A percentile compares a stretch with the other conserved stretches of the same genome.
Conservation (phyloP, 2,797 vertebrate genomes). For the Pteronotus mesoamericanus region DNA sequence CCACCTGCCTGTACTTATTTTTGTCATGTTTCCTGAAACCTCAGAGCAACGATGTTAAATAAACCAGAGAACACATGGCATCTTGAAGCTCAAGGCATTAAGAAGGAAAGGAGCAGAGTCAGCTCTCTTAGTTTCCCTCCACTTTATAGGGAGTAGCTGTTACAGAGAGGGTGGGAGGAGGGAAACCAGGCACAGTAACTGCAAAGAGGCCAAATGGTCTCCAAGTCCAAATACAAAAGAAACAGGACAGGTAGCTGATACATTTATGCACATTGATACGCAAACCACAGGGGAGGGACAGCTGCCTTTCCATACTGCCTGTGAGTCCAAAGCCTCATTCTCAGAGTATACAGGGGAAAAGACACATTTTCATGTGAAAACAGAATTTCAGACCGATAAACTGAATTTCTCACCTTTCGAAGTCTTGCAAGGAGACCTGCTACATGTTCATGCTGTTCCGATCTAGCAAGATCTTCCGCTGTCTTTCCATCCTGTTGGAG, state of each 20-base stretch:
- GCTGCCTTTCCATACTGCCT: neutral
- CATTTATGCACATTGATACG: neutral
- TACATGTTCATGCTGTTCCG: conserved; percentile 90
- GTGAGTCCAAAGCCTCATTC: neutral
- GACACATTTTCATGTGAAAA: neutral
- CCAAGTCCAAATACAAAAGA: neutral
- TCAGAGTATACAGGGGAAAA: neutral
- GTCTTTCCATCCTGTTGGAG: conserved; percentile 93
- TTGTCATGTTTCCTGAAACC: neutral
- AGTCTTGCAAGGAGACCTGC: conserved; percentile 90
- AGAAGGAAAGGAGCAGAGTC: neutral
- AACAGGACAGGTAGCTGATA: accelerated
- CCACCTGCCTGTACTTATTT: neutral
- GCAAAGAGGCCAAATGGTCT: neutral
- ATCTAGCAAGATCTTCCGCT: conserved; percentile 92
- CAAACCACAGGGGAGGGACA: neutral
- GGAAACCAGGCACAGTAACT: neutral
- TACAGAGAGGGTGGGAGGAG: neutral
- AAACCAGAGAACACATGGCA: neutral
- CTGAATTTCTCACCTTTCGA: conserved; percentile 88
- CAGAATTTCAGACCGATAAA: neutral
- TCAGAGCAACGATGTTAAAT: neutral
- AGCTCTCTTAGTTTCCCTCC: neutral
- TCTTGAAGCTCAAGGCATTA: neutral
- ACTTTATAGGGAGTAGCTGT: neutral